Evolutionary conservation across 2,113 vertebrate species (phyloP), one percentile per base, ranked within the genome.

Genomic region (Blennius ocellaris): DNA sequence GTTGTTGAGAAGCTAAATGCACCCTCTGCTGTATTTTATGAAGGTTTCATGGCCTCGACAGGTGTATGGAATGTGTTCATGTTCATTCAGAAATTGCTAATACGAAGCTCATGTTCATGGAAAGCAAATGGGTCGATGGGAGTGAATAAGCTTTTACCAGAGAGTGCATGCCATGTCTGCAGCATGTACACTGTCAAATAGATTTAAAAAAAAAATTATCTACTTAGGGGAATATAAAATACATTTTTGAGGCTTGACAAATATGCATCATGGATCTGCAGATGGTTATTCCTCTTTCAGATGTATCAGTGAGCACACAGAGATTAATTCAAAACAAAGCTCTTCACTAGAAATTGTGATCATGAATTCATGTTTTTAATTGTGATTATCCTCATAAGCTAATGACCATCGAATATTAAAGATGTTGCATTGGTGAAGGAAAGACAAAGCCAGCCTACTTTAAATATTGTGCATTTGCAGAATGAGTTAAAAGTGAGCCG

Each of bases 1-100:
- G 39, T 40, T 8, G 2, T 2, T 11, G 21, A 10, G 14, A 43
- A 6, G 15, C 49, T 40, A 58, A 52, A 45, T 15, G 53, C 38
- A 41, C 16, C 3, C 17, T 43, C 44, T 8, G 3, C 6, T 0
- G 0, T 21, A 40, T 17, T 48, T 15, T 41, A 43, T 11, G 12
- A 56, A 53, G 11, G 10, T 61, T 50, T 56, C 5, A 43, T 6
- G 6, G 38, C 17, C 8, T 10, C 1, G 3, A 21, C 57, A 48
- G 15, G 3, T 37, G 51, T 41, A 52, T 17, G 1, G 2, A 14
- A 68, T 11, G 14, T 37, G 39, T 40, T 36, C 3, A 3, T 60
- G 30, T 11, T 74, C 14, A 74, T 51, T 65, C 17, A 65, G 38
- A 65, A 44, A 54, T 11, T 10, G 15, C n/a, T 64, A 39, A 73